A percentile compares a stretch with the other conserved stretches of the same genome.
These are phyloP conservation scores for Podocnemis expansa DNA, from an alignment of 2,113 vertebrate species.

Conservation along the genomic window DNA sequence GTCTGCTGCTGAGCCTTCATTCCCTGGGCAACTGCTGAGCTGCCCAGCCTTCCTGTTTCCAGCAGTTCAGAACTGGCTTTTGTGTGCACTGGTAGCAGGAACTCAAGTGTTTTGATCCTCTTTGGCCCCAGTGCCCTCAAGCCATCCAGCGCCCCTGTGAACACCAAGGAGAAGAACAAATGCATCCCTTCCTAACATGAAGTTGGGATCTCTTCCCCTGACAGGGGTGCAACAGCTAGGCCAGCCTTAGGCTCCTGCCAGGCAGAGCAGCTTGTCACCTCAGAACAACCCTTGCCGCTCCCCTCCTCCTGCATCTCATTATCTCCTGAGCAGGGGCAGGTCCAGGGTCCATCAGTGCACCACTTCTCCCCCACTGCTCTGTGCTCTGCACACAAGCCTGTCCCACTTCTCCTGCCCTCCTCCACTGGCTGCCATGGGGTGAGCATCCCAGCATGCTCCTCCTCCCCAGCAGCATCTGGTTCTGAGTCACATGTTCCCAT, in stretches of 20 bases:
- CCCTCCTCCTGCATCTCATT: neutral
- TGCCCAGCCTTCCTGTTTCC: too few relatives aligned
- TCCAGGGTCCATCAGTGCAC: too few relatives aligned
- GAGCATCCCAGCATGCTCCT: neutral
- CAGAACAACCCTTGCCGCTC: neutral
- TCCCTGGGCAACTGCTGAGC: neutral
- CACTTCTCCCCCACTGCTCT: neutral
- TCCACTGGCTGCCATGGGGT: neutral
- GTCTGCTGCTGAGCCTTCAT: too few relatives aligned
- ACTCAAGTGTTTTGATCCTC: neutral
- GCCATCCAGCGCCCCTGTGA: neutral
- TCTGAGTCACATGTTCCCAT: neutral
- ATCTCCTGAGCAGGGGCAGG: neutral
- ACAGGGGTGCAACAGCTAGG: neutral
- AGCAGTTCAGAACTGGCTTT: neutral
- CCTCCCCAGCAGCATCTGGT: too few relatives aligned
- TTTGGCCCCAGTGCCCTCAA: neutral
- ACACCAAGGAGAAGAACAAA: too few relatives aligned
- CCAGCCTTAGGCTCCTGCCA: neutral
- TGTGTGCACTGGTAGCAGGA: neutral
- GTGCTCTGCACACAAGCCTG: neutral
- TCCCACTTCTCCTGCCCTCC: neutral
- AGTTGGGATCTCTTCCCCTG: neutral
- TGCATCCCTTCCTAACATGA: neutral
- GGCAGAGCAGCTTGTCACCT: neutral